These are phyloP conservation scores for Neomonachus schauinslandi DNA, from an alignment of 2,113 vertebrate genomes.

Conservation along the genomic window DNA sequence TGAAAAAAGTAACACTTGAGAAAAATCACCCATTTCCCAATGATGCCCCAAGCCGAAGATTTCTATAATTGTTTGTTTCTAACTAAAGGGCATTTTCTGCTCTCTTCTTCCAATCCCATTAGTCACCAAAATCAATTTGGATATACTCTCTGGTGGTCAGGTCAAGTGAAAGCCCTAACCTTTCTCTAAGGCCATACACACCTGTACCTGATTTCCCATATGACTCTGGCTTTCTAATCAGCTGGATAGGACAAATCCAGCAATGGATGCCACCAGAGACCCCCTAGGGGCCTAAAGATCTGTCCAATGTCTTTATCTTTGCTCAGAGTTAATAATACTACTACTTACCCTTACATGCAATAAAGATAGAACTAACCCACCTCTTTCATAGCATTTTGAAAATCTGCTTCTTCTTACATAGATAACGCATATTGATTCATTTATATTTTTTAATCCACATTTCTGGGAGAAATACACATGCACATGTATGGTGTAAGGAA, in stretches of 20 bases:
- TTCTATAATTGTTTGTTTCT: background rate
- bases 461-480: slow-evolving; percentile 30
- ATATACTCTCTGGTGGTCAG: background rate
- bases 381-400: background rate
- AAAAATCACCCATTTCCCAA: background rate
- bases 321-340: background rate
- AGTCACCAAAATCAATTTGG: background rate
- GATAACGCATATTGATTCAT: background rate
- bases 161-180: background rate
- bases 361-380: background rate
- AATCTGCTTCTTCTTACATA: background rate
- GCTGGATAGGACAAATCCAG: background rate
- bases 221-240: background rate
- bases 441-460: background rate
- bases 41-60: background rate
- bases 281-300: background rate
- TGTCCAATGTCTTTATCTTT: background rate
- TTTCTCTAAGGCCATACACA: background rate
- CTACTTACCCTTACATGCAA: background rate
- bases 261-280: background rate
- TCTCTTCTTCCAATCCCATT: background rate
- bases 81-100: background rate
- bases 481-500: background rate
- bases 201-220: background rate
- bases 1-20: background rate